Percentiles rank a stretch among this genome's conserved stretches.
Evolutionary conservation across 2,797 vertebrate genomes (phyloP).

Genomic region (Acanthurus lineatus): DNA sequence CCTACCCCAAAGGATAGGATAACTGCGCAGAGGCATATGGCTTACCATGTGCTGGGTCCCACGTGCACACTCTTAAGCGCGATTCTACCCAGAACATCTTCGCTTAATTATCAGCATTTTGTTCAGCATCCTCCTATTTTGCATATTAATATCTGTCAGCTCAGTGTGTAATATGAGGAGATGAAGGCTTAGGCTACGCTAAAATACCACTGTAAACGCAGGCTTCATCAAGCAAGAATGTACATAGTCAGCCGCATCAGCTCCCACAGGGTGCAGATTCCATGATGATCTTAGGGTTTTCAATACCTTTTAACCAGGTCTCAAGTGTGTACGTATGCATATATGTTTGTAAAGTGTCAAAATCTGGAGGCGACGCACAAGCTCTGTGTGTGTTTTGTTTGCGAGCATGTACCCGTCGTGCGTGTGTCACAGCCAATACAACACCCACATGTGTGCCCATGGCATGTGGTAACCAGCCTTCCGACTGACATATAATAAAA

Average conservation of each 20-base stretch:
- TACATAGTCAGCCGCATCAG: conserved; percentile 34
- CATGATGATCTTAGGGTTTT: conserved; percentile 63
- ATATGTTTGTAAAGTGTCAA: conserved; percentile 53
- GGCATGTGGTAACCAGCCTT: conserved; percentile 66
- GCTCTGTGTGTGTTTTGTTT: conserved; percentile 37
- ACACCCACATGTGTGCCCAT: conserved; percentile 45
- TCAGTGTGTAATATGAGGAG: conserved; percentile 71
- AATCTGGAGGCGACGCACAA: conserved; percentile 23
- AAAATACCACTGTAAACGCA: conserved; percentile 50
- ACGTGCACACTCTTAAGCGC: conserved; percentile 87
- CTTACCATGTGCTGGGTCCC: conserved; percentile 89
- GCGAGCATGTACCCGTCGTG: conserved; percentile 15
- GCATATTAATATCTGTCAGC: conserved; percentile 89
- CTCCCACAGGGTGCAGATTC: conserved; percentile 57
- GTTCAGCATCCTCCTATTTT: conserved; percentile 87
- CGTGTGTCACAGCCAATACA: conserved; percentile 1
- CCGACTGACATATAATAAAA: conserved; percentile 91
- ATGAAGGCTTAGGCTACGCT: conserved; percentile 66
- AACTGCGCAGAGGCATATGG: conserved; percentile 87
- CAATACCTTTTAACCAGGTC: conserved; percentile 64
- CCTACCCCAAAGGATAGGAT: conserved; percentile 80
- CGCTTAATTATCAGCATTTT: conserved; percentile 91
- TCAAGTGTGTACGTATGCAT: conserved; percentile 52
- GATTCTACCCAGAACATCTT: conserved; percentile 87
- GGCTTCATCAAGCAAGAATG: conserved; percentile 41